phyloP scores from a whole-genome alignment of 2,113 vertebrate species.

The Tragelaphus strepsiceros region DNA sequence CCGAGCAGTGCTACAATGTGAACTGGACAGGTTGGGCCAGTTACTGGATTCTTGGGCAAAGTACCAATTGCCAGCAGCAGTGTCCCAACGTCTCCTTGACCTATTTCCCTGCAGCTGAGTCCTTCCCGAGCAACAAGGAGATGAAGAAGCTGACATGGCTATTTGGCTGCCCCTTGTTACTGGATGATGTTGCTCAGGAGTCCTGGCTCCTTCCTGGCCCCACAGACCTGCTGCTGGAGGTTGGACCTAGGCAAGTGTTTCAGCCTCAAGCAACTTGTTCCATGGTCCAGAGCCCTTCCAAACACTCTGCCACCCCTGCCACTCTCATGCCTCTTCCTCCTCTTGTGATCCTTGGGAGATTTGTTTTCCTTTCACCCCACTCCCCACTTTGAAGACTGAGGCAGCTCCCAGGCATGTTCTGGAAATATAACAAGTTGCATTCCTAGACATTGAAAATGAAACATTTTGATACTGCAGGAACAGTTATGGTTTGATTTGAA shows the following conservation, averaged over 20 bases:
- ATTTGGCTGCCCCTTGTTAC: conserved; percentile 83
- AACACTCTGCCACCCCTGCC: neutral
- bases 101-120: conserved; percentile 70
- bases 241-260: conserved; percentile 86
- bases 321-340: neutral
- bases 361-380: neutral
- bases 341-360: neutral
- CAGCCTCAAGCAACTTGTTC: neutral
- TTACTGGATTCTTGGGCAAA: neutral
- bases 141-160: conserved; percentile 85
- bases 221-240: conserved; percentile 85
- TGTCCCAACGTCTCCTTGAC: neutral
- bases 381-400: neutral
- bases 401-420: neutral
- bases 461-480: neutral
- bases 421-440: neutral
- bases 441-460: neutral
- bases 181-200: conserved; percentile 76
- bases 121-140: conserved; percentile 75
- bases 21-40: conserved; percentile 84
- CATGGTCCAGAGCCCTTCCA: neutral
- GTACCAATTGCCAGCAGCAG: neutral
- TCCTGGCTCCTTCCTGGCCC: conserved; percentile 77
- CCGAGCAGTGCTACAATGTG: conserved; percentile 91
- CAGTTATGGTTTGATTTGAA: neutral